phyloP scores from a whole-genome alignment of 2,113 vertebrate genomes.

The Colaptes auratus region DNA sequence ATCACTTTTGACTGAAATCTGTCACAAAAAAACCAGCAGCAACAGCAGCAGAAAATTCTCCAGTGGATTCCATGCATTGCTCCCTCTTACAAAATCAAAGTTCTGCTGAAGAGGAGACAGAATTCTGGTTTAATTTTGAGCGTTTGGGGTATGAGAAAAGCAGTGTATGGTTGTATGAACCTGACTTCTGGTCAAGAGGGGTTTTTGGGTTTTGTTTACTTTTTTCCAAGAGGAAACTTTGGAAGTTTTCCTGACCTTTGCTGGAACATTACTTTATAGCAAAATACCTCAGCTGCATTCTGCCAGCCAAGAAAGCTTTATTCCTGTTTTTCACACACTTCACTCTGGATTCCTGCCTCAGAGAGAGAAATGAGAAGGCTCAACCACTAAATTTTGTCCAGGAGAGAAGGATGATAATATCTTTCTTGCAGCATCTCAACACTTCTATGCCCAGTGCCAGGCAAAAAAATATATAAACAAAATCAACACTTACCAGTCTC shows the following conservation, averaged over 20 bases:
- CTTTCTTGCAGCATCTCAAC: background rate
- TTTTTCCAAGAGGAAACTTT: background rate
- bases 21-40: background rate
- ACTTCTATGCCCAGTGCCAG: fast-evolving
- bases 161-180: background rate
- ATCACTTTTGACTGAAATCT: slow-evolving; percentile 1
- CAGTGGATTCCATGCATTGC: background rate
- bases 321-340: background rate
- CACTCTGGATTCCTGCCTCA: background rate
- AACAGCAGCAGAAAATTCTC: background rate
- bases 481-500: background rate
- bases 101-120: background rate
- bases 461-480: background rate
- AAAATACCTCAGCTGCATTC: background rate
- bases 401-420: background rate
- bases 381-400: background rate
- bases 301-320: background rate
- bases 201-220: background rate
- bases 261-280: background rate
- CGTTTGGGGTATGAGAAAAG: background rate
- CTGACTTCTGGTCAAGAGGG: background rate
- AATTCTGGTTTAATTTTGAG: background rate
- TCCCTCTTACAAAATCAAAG: background rate
- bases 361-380: background rate
- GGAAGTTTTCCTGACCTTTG: background rate